phyloP scores from a whole-genome alignment of 1,140 invertebrate species.

The Pseudoatta argentina region DNA sequence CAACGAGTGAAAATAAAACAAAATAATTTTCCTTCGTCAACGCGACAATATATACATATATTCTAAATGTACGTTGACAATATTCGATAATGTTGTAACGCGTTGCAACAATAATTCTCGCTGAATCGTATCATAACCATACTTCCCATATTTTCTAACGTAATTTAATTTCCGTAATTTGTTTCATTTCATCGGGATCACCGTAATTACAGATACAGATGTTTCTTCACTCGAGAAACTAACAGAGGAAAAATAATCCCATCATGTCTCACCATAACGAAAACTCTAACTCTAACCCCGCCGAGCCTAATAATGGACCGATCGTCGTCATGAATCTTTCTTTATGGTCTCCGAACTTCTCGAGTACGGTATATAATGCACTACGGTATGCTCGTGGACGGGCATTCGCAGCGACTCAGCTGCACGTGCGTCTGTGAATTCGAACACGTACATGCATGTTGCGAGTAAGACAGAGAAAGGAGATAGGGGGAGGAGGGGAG shows the following conservation, averaged over 20 bases:
- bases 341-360: conserved; percentile 77
- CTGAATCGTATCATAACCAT: neutral
- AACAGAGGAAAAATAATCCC: conserved; percentile 42
- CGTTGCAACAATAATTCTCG: conserved; percentile 16
- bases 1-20: neutral
- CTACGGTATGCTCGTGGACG: conserved; percentile 29
- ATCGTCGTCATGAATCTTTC: conserved; percentile 80
- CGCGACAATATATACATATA: neutral
- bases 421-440: neutral
- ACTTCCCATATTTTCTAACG: neutral
- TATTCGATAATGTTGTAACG: conserved; percentile 1
- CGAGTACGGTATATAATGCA: conserved; percentile 65
- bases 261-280: conserved; percentile 26
- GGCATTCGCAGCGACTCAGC: conserved; percentile 35
- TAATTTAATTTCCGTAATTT: conserved; percentile 8
- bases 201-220: conserved; percentile 29
- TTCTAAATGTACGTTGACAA: neutral
- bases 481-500: neutral
- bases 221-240: conserved; percentile 23
- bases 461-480: conserved; percentile 3
- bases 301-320: conserved; percentile 76
- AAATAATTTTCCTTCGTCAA: neutral
- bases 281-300: conserved; percentile 57
- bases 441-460: neutral
- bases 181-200: neutral